Evolutionary conservation across 1,140 invertebrate species (phyloP).

Genomic region (Agrypnia vestita): DNA sequence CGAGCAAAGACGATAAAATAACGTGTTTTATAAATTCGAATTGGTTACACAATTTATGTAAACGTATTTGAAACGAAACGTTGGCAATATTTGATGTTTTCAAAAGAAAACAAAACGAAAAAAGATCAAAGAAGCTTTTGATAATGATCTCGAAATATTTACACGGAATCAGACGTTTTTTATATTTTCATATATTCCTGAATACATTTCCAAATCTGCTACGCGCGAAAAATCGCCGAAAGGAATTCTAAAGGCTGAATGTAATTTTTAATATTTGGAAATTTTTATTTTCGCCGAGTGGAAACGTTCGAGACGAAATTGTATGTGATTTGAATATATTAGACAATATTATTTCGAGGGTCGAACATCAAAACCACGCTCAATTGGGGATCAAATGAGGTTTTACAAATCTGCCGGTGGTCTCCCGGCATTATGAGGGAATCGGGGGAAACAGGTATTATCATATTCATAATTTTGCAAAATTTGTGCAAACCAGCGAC

Average conservation of each 20-base stretch:
- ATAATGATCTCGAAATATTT: constrained; percentile 30
- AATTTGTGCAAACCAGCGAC: no score
- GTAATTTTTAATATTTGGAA: constrained; percentile 7
- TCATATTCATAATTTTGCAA: no score
- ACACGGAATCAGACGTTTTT: constrained; percentile 4
- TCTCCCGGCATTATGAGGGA: no score
- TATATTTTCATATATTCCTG: constrained; percentile 32
- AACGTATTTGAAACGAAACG: background rate
- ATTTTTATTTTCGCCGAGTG: background rate
- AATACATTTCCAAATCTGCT: constrained; percentile 5
- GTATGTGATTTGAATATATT: constrained; percentile 32
- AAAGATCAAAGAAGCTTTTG: constrained; percentile 6
- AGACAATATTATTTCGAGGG: no score
- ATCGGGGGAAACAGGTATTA: no score
- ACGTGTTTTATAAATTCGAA: no score
- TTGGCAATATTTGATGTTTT: constrained; percentile 1
- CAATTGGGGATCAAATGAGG: no score
- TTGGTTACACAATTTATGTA: background rate
- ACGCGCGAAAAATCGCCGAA: background rate
- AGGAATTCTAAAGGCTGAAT: background rate
- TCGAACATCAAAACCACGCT: no score
- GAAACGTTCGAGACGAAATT: no score
- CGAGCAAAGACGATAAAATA: no score
- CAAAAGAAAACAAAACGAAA: constrained; percentile 21
- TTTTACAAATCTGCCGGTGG: no score